phyloP scores from a whole-genome alignment of 2,113 vertebrate genomes.

The Scomber scombrus region DNA sequence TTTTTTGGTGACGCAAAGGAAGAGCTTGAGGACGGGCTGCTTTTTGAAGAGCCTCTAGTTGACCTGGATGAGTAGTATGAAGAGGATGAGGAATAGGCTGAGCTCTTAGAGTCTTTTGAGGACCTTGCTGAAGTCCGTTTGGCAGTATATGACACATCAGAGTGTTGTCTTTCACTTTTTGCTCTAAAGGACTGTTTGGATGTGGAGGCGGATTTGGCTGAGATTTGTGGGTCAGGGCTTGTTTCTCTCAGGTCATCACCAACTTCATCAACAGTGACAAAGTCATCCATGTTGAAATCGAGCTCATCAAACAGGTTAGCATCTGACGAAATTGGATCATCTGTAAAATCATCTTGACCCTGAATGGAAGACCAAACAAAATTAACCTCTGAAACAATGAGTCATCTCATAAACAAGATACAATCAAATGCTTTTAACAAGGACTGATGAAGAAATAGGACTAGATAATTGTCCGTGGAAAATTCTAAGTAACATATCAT shows the following conservation, averaged over 20 bases:
- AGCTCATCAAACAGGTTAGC: conserved; percentile 10
- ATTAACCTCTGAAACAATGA: neutral
- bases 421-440: too few species aligned
- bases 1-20: conserved; percentile 9
- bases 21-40: neutral
- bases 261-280: conserved; percentile 74
- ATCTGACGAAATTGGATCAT: neutral
- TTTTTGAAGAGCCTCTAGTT: conserved; percentile 4
- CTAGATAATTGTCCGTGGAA: too few species aligned
- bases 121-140: conserved; percentile 18
- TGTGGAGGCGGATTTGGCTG: neutral
- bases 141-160: neutral
- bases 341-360: neutral
- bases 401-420: neutral
- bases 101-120: neutral
- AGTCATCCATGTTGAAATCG: conserved; percentile 65
- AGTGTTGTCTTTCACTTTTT: neutral
- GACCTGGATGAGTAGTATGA: conserved; percentile 22
- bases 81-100: neutral
- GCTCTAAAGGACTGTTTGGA: neutral
- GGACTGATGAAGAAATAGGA: too few species aligned
- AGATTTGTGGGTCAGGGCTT: neutral
- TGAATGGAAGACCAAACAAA: neutral
- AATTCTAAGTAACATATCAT: too few species aligned
- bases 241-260: conserved; percentile 11